These are phyloP conservation scores for Syngnathus rostellatus DNA, from an alignment of 2,797 vertebrate genomes.

Conservation along the genomic window DNA sequence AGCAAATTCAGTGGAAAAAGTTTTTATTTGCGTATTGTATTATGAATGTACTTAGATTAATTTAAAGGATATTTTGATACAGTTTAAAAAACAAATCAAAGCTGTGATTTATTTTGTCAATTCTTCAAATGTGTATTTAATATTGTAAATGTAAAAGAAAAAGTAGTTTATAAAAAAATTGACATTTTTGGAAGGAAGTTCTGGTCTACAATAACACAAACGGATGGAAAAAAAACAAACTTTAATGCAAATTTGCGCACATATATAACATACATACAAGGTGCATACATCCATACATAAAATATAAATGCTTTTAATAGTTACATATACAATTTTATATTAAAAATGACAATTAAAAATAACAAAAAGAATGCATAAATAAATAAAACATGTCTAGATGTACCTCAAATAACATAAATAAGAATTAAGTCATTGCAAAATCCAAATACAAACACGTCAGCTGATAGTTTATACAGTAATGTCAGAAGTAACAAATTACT, in stretches of 20 bases:
- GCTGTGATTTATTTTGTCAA: background rate
- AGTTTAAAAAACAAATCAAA: background rate
- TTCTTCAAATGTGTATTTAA: background rate
- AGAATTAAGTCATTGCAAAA: background rate
- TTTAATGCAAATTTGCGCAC: constrained; percentile 68
- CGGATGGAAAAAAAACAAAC: constrained; percentile 56
- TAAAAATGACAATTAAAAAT: background rate
- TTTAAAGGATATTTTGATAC: background rate
- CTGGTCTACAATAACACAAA: constrained; percentile 40
- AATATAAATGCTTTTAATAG: constrained; percentile 68
- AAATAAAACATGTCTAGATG: background rate
- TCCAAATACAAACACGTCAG: background rate
- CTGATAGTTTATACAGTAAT: background rate
- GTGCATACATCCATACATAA: constrained; percentile 61
- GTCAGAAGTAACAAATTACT: constrained; percentile 23
- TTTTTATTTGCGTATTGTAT: no score
- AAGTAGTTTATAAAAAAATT: background rate
- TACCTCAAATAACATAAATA: background rate
- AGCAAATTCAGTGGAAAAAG: no score
- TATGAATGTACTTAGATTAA: no score
- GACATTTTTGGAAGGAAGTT: background rate
- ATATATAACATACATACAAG: constrained; percentile 56
- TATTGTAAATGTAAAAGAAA: background rate
- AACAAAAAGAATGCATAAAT: background rate
- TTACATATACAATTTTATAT: constrained; percentile 47